Base-by-base conservation (phyloP, 2,888 invertebrate species). In the Ptychoptera albimana region DNA sequence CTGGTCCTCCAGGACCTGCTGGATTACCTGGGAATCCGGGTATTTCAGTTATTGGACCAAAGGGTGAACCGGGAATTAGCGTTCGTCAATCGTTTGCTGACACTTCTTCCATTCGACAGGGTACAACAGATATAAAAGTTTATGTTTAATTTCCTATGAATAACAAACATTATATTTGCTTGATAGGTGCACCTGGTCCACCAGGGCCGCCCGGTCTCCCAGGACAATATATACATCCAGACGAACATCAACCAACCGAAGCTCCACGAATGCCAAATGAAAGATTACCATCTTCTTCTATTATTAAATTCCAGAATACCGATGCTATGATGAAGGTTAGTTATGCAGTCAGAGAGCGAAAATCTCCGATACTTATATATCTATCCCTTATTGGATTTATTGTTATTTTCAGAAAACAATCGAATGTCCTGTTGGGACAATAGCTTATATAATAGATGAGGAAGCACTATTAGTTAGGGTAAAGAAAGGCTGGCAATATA, bases 401-500 rank as follows among this genome's bases (percentile, higher is more conserved):
- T n/a, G n/a, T n/a, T n/a, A 23, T 23, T 23, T 23, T 23, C 23
- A 23, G 23, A 23, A 23, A 23, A 23, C 23, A 23, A 23, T 23
- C 23, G 23, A 23, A 23, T 5, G 84, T 66, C 81, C 86, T 13
- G 82, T 89, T 9, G 94, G 93, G 41, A 86, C 91, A 7, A 65
- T 94, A 57, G 92, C 89, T 37, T 94, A 89, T 60, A 79, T 93
- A 46, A 77, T 85, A 49, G 89, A 91, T 61, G 91, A 93, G 63
- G 88, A 94, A 69, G 83, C 87, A 35, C 70, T 93, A 37, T 75
- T 92, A 48, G 85, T 93, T 44, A 75, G 91, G 63, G 89, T 93
- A 45, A 85, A 85, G 60, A 83, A 82, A 57, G 93, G 93, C 44
- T 94, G 93, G 93, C 89, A 89, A 60, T 91, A 91, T 57, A 83